Evolutionary conservation across 2,888 invertebrate species (phyloP).

Genomic region (Caenorhabditis angaria): DNA sequence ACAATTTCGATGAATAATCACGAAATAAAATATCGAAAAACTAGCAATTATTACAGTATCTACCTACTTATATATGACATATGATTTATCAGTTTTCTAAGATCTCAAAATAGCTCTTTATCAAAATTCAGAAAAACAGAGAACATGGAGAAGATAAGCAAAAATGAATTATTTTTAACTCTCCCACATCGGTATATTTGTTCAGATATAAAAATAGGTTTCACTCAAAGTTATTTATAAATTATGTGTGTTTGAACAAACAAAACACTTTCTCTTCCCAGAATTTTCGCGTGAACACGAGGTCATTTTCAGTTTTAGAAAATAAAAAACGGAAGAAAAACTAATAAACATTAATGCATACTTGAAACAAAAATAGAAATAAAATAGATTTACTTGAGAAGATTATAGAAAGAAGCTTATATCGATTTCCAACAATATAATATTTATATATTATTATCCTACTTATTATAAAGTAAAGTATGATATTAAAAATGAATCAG

Average conservation of each 20-base stretch:
- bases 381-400: too few species aligned
- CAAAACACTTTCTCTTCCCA: background rate
- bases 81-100: background rate
- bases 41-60: too few species aligned
- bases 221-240: background rate
- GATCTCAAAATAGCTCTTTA: background rate
- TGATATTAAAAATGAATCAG: too few species aligned
- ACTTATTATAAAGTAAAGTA: too few species aligned
- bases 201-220: background rate
- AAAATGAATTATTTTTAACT: background rate
- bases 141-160: background rate
- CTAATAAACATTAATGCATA: too few species aligned
- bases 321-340: background rate
- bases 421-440: too few species aligned
- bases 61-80: too few species aligned
- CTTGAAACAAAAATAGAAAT: too few species aligned
- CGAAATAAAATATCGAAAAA: too few species aligned
- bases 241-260: conserved; percentile 1
- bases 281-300: background rate
- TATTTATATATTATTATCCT: too few species aligned
- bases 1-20: background rate
- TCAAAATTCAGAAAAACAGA: background rate
- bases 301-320: background rate
- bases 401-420: too few species aligned
- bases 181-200: background rate